Base-by-base conservation (phyloP, 2,888 invertebrate genomes). In the Eretmocerus hayati region DNA sequence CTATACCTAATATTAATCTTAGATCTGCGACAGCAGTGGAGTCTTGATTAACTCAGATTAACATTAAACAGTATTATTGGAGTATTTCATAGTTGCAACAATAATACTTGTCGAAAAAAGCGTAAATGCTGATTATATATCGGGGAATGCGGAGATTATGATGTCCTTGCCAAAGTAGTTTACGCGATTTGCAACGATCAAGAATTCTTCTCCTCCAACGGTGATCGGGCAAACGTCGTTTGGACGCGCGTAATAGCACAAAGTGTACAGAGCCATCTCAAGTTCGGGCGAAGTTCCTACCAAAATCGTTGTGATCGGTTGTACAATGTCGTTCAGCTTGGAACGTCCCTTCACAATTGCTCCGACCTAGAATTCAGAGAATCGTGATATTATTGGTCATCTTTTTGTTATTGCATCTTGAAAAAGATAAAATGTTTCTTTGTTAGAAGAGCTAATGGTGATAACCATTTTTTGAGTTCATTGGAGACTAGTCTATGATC, bases 201-300 rank as follows among this genome's bases (percentile, higher is more conserved):
- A 76, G 51, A 91, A 80, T 46, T 80, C 78, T 54, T 81, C 81
- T 37, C 82, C 85, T 48, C 78, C 82, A 51, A 90, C 72, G 42
- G 81, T 80, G 18, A 91, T 73, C 1, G 84, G 84, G 60, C 91
- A 92, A 6, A 81, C 80, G 53, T 78, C 76, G 63, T 87, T 86
- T 1, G 87, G 83, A 30, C 90, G 79, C 19, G 87, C 74, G 44
- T 88, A 76, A 68, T 87, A 92, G 65, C 95, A 95, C 11, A 91
- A 76, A 0, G 92, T 89, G 68, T 91, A 94, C 3, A 94, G 71
- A 0, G 93, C 89, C 72, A 95, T 78, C 71, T 95, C 94, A 57
- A 93, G 75, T 73, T 94, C 94, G 0, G 94, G 94, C 40, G 91
- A 90, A 5, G 89, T 87, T 20, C 90, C 90, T 42, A 90, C 77